Base-by-base conservation (phyloP, 2,888 invertebrate species). In the Tenthredo scrophulariae region DNA sequence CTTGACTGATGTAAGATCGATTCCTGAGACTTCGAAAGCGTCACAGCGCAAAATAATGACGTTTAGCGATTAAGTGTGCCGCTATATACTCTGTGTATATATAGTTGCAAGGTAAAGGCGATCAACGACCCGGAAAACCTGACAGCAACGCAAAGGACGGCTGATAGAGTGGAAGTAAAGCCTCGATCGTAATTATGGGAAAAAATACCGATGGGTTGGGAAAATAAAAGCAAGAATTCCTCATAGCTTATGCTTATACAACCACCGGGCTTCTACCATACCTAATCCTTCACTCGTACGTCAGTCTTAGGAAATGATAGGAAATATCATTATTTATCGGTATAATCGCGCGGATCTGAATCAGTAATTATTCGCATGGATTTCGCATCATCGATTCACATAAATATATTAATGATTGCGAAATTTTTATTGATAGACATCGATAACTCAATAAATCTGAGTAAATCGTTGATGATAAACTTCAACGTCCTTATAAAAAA, bases 141-240 rank as follows among this genome's bases (percentile, higher is more conserved):
- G 72, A 74, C 72, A 74, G 72, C 72, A n/a, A 22, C 10, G 72
- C 72, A 74, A 74, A 43, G 72, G 22, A 74, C 40, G 40, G 43
- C 26, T 74, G 72, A 74, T 74, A 74, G 72, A 74, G 72, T 74
- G 72, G 72, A 74, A 74, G 72, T 74, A 74, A 74, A 74, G 72
- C 72, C 43, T 74, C 72, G 72, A 74, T 74, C 40, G 72, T 74
- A 74, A 74, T 74, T 74, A 74, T 74, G 43, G 40, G 72, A 74
- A 67, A 67, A 67, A 67, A 67, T 67, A 33, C 33, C 33, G 15
- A 29, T 33, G 33, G 33, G 67, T 15, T 33, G 18, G 18, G 18
- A 18, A 67, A 40, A 74, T 18, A 74, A 43, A 40, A 43, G 43
- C n/a, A 74, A 74, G 13, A 22, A 43, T 62, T 62, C 26, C 13